Percentiles rank a stretch among this genome's conserved stretches.
phyloP scores from a whole-genome alignment of 2,113 vertebrate genomes.

The Clarias magur region DNA sequence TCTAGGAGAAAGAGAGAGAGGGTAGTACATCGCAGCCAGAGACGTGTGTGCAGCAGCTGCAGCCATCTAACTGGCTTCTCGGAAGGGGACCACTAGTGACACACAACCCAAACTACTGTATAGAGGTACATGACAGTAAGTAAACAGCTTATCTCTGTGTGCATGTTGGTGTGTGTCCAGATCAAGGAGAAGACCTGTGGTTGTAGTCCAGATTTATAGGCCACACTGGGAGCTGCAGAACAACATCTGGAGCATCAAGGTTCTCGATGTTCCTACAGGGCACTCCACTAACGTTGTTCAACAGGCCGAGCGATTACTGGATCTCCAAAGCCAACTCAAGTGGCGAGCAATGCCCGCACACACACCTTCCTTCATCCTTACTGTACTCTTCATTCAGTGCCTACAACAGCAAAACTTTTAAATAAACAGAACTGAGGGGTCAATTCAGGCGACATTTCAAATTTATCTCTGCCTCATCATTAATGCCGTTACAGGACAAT shows the following conservation, averaged over 20 bases:
- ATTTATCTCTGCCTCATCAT: no score
- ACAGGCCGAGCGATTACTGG: no score
- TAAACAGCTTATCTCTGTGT: not conserved
- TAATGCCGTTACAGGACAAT: no score
- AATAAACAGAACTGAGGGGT: no score
- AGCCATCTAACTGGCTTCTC: no score
- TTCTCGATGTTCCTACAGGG: conserved; percentile 43
- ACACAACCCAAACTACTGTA: not conserved
- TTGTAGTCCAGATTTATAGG: conserved; percentile 70
- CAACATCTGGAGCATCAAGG: conserved; percentile 75
- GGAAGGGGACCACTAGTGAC: not conserved
- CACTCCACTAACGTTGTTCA: no score
- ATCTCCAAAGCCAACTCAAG: no score
- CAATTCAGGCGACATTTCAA: no score
- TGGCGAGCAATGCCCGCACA: conserved; percentile 2
- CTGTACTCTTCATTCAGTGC: not conserved
- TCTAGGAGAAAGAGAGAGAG: no score
- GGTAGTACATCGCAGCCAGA: no score
- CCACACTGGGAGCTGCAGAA: conserved; percentile 72
- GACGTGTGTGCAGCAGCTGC: no score
- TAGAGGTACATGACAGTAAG: not conserved
- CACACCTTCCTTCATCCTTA: not conserved
- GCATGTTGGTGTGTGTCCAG: conserved; percentile 29
- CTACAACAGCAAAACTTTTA: not conserved
- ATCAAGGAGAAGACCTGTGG: conserved; percentile 68